phyloP scores from a whole-genome alignment of 2,797 vertebrate genomes.

The Ctenopoma kingsleyae region DNA sequence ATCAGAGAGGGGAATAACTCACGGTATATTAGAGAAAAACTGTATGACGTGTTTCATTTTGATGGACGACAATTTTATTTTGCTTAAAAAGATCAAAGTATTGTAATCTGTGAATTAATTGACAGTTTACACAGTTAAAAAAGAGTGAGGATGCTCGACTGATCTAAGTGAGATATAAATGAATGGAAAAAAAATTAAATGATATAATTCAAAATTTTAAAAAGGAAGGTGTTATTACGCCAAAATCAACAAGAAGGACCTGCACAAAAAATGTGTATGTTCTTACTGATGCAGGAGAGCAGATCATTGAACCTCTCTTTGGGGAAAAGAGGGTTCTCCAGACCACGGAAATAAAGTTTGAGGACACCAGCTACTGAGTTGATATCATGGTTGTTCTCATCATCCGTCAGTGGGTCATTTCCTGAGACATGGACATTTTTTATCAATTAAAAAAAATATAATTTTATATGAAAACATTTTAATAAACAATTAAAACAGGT shows the following conservation, averaged over 20 bases:
- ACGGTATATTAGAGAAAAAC: too few species aligned
- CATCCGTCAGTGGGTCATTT: slow-evolving; percentile 96
- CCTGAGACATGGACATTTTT: slow-evolving; percentile 78
- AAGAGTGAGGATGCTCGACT: too few species aligned
- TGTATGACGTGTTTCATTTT: too few species aligned
- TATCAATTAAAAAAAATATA: background rate
- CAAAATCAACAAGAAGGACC: background rate
- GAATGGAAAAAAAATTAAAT: too few species aligned
- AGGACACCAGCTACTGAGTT: slow-evolving; percentile 98
- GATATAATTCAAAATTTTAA: too few species aligned
- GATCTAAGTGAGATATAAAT: too few species aligned
- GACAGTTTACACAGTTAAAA: too few species aligned
- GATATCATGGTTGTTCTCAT: slow-evolving; percentile 98
- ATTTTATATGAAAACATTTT: background rate
- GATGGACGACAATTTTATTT: too few species aligned
- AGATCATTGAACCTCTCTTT: slow-evolving; percentile 98
- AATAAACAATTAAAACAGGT: background rate
- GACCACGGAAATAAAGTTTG: slow-evolving; percentile 97
- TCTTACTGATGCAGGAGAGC: slow-evolving; percentile 97
- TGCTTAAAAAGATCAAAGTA: too few species aligned
- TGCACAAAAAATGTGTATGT: background rate
- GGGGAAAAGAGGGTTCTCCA: slow-evolving; percentile 98
- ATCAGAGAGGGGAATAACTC: too few species aligned
- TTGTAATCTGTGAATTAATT: too few species aligned
- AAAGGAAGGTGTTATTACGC: too few species aligned